Conservation (phyloP, 2,888 invertebrate species). For the Brachynemurus nebulosus region DNA sequence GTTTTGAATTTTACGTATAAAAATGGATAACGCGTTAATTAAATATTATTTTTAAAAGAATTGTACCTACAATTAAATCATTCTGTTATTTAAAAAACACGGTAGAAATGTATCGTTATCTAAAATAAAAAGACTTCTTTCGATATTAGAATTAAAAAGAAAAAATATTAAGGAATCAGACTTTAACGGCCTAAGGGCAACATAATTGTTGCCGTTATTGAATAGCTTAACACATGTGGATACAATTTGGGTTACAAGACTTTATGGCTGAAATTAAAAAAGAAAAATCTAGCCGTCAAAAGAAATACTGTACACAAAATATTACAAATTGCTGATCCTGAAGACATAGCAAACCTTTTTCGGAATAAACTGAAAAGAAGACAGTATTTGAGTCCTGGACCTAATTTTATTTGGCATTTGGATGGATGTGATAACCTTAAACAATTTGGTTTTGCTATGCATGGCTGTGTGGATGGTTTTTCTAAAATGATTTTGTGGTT, state of each 20-base stretch:
- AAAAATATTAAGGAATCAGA: too few relatives aligned
- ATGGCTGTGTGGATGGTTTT: conserved; percentile 3
- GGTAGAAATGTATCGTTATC: too few relatives aligned
- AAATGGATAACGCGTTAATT: too few relatives aligned
- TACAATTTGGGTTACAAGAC: not conserved
- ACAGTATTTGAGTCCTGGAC: conserved; percentile 2
- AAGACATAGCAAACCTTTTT: not conserved
- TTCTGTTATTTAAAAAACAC: too few relatives aligned
- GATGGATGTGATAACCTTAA: conserved; percentile 5
- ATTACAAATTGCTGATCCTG: conserved; percentile 2
- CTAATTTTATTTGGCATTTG: conserved; percentile 5
- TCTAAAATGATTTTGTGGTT: too few relatives aligned
- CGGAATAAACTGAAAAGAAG: not conserved
- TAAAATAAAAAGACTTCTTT: too few relatives aligned
- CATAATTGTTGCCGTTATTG: conserved; percentile 4
- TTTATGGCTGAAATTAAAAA: conserved; percentile 4
- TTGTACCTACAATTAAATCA: too few relatives aligned
- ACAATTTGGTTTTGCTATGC: conserved; percentile 7
- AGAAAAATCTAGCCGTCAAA: conserved; percentile 1
- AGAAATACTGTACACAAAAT: conserved; percentile 1
- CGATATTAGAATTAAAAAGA: too few relatives aligned
- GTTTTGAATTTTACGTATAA: too few relatives aligned
- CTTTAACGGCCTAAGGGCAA: too few relatives aligned
- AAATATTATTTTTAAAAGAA: too few relatives aligned
- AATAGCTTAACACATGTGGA: not conserved